Evolutionary conservation across 2,888 invertebrate species (phyloP).

Genomic region (Prosopocoilus inquinatus): DNA sequence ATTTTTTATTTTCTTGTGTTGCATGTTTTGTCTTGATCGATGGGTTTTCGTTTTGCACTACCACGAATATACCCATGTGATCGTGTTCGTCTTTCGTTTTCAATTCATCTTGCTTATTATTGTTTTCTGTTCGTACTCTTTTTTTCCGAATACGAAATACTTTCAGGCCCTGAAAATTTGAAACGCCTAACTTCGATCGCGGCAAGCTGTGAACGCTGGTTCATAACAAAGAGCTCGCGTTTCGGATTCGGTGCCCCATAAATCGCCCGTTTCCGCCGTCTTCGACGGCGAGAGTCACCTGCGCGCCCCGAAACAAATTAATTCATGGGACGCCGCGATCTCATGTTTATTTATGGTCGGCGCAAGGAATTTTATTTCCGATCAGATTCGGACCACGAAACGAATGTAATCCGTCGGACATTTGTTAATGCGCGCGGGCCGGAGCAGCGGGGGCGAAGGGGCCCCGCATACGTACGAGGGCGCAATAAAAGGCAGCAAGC

Average conservation of each 20-base stretch:
- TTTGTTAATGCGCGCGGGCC: slow-evolving; percentile 7
- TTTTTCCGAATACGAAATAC: no score
- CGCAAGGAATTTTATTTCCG: slow-evolving; percentile 1
- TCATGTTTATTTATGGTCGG: slow-evolving; percentile 27
- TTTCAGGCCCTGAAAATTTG: no score
- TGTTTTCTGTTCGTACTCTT: no score
- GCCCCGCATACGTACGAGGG: background rate
- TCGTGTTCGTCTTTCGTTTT: no score
- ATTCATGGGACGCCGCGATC: slow-evolving; percentile 26
- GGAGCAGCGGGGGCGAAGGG: background rate
- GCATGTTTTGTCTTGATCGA: no score
- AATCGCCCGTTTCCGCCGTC: slow-evolving; percentile 18
- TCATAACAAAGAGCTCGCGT: no score
- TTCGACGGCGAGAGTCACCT: slow-evolving; percentile 19
- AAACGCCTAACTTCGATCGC: no score
- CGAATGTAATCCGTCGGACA: slow-evolving; percentile 9
- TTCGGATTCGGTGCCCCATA: background rate
- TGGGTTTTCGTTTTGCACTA: no score
- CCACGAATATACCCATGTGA: no score
- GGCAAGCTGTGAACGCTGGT: no score
- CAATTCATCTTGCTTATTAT: no score
- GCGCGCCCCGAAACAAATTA: slow-evolving; percentile 26
- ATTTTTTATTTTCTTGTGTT: no score
- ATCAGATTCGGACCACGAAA: slow-evolving; percentile 8
- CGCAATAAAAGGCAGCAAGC: slow-evolving; percentile 6